A percentile compares a stretch with the other conserved stretches of the same genome.
phyloP scores from a whole-genome alignment of 2,113 vertebrate genomes.

The Speoplatyrhinus poulsoni region DNA sequence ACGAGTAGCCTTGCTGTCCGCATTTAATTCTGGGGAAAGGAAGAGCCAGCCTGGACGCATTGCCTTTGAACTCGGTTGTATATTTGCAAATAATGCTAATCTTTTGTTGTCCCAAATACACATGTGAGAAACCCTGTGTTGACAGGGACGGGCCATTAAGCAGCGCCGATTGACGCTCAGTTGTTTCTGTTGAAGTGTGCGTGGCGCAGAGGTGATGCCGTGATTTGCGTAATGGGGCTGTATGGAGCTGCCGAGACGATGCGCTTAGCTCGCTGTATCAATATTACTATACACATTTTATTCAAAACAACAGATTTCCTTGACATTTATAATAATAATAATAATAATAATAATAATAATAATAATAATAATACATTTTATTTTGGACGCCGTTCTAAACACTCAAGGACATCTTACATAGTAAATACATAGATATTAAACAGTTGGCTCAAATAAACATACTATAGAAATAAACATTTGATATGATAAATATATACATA shows the following conservation, averaged over 20 bases:
- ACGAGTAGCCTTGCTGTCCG: neutral
- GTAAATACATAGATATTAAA: too few species aligned
- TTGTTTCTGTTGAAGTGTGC: conserved; percentile 68
- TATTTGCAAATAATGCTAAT: conserved; percentile 77
- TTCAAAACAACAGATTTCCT: too few species aligned
- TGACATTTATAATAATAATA: too few species aligned
- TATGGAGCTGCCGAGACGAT: neutral
- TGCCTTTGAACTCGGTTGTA: conserved; percentile 77
- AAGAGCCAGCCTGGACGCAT: conserved; percentile 39
- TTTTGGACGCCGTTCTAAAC: too few species aligned
- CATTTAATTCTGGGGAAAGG: conserved; percentile 58
- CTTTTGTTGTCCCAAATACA: conserved; percentile 78
- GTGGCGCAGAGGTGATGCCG: conserved; percentile 57
- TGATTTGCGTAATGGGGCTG: conserved; percentile 64
- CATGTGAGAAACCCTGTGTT: conserved; percentile 69
- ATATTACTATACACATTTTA: too few species aligned
- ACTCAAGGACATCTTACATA: too few species aligned
- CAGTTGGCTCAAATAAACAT: too few species aligned
- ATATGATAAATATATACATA: neutral
- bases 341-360: too few species aligned
- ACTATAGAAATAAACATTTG: too few species aligned
- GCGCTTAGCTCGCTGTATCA: neutral
- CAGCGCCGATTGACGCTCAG: conserved; percentile 27
- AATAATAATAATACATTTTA: too few species aligned
- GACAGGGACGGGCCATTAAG: conserved; percentile 64